Percentiles rank a stretch among this genome's conserved stretches.
phyloP scores from a whole-genome alignment of 2,113 vertebrate genomes.

The Ia io region DNA sequence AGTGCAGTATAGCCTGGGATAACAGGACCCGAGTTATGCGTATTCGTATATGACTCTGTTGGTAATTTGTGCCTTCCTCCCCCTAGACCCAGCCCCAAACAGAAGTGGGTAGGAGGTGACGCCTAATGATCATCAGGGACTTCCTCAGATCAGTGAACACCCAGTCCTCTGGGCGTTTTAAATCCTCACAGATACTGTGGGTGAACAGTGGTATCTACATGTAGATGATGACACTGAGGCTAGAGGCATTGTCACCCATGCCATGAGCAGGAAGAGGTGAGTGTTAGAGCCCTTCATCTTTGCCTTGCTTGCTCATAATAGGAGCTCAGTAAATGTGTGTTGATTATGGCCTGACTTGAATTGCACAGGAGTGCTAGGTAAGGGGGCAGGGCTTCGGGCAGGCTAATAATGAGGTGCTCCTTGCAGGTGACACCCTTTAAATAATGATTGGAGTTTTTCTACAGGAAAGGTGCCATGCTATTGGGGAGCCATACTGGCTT shows the following conservation, averaged over 20 bases:
- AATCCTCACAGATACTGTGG: background rate
- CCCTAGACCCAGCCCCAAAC: background rate
- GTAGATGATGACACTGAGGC: background rate
- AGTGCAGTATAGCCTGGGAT: background rate
- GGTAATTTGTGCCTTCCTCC: background rate
- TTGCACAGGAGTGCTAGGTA: background rate
- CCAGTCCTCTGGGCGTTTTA: background rate
- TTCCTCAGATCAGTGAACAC: background rate
- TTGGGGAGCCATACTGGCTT: background rate
- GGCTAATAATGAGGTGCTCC: background rate
- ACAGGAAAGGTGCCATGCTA: background rate
- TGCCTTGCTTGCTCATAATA: background rate
- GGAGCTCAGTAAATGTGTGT: background rate
- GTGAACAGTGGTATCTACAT: background rate
- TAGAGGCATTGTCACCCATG: background rate
- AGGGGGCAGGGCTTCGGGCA: background rate
- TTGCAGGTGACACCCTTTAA: background rate
- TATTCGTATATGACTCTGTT: background rate
- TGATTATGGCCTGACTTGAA: background rate
- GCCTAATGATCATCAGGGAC: background rate
- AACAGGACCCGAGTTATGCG: too few species aligned
- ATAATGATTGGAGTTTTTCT: background rate
- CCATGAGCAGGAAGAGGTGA: background rate
- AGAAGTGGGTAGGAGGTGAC: background rate
- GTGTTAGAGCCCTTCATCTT: background rate